Percentiles rank a stretch among this genome's conserved stretches.
Conservation (phyloP, 2,113 vertebrate genomes). For the Xenopus laevis region DNA sequence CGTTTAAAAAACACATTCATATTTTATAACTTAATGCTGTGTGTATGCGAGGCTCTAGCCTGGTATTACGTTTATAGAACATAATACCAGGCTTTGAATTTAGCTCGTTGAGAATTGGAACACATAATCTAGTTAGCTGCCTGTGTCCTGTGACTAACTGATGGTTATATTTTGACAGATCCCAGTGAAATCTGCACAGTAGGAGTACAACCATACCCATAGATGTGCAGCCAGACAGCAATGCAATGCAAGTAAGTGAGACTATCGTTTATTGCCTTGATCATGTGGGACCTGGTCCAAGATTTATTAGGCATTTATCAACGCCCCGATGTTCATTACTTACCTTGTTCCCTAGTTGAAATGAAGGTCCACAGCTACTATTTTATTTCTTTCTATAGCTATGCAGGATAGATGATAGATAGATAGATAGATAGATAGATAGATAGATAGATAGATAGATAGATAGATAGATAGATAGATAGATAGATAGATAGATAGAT, state of each 20-base stretch:
- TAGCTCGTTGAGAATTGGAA: constrained; percentile 40
- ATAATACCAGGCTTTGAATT: not conserved
- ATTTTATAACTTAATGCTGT: too few species aligned
- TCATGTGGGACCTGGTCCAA: constrained; percentile 46
- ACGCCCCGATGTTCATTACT: constrained; percentile 32
- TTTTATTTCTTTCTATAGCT: too few species aligned
- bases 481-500: too few species aligned
- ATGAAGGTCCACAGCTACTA: too few species aligned
- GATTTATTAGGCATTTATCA: constrained; percentile 37
- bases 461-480: too few species aligned
- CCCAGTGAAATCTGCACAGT: constrained; percentile 74
- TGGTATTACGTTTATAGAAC: constrained; percentile 5
- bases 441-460: too few species aligned
- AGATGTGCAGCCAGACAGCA: constrained; percentile 68
- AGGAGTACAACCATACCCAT: constrained; percentile 82
- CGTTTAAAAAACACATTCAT: too few species aligned
- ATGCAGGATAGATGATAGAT: too few species aligned
- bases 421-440: too few species aligned
- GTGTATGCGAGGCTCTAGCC: too few species aligned
- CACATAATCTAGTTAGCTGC: constrained; percentile 63
- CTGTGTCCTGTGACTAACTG: constrained; percentile 74
- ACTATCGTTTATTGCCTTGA: constrained; percentile 49
- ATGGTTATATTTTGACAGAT: constrained; percentile 79
- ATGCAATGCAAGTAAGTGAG: constrained; percentile 72
- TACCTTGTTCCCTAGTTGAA: too few species aligned